Conservation (phyloP, 2,797 vertebrate species). For the Emys orbicularis region DNA sequence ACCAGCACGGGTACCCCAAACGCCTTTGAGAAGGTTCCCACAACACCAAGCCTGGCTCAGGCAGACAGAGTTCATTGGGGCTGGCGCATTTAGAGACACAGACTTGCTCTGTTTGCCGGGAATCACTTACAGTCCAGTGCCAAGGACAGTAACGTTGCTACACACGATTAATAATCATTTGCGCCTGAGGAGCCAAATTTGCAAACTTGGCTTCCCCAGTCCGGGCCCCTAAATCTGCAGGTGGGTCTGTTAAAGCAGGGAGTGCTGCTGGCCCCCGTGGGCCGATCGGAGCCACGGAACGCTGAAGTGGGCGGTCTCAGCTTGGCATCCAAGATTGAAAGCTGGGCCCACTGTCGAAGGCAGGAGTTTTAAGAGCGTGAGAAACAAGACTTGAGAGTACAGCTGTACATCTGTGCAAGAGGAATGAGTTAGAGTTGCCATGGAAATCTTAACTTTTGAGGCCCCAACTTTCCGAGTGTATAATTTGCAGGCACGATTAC, state of each 20-base stretch:
- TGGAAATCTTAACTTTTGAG: slow-evolving; percentile 32
- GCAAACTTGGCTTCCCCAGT: background rate
- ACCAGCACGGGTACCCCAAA: too few species aligned
- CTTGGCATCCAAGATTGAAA: background rate
- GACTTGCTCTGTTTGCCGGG: background rate
- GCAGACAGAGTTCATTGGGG: background rate
- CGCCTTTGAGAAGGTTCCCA: too few species aligned
- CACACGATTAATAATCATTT: background rate
- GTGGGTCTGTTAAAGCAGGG: background rate
- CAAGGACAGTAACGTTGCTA: background rate
- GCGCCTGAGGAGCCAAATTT: background rate
- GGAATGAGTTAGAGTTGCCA: slow-evolving; percentile 3
- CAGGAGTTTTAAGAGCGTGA: background rate
- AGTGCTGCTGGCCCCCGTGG: too few species aligned
- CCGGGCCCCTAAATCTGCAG: background rate
- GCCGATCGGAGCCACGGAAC: background rate
- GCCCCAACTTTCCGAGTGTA: background rate
- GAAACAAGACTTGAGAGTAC: background rate
- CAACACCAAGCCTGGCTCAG: too few species aligned
- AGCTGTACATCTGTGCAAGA: background rate
- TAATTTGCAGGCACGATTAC: background rate
- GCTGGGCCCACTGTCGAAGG: background rate
- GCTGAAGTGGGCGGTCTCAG: background rate
- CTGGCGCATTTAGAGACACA: background rate
- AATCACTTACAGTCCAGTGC: too few species aligned